These are phyloP conservation scores for rat (Rattus norvegicus) DNA, from an alignment of 2,113 vertebrate species.

Conservation along the genomic window GRCr8 NC_086029.1:86311501-86312000, in stretches of 20 bases:
- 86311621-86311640: neutral
- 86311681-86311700: neutral
- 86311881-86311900: conserved; percentile 37
- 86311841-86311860: conserved; percentile 37
- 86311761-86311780: conserved; percentile 35
- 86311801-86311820: neutral
- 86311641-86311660: neutral
- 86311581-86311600: no score
- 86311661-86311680: neutral
- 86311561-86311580: neutral
- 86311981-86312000: no score
- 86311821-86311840: conserved; percentile 1
- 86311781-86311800: neutral
- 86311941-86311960: conserved; percentile 33
- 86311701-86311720: neutral
- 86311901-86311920: neutral
- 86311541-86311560: neutral
- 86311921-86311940: conserved; percentile 38
- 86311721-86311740: neutral
- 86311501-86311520: conserved; percentile 6
- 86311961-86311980: conserved; percentile 30
- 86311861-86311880: conserved; percentile 18
- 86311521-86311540: conserved; percentile 26
- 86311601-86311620: neutral
- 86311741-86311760: conserved; percentile 43